Conservation (phyloP, 1,140 invertebrate genomes). For the Macrotrachela quadricornifera region DNA sequence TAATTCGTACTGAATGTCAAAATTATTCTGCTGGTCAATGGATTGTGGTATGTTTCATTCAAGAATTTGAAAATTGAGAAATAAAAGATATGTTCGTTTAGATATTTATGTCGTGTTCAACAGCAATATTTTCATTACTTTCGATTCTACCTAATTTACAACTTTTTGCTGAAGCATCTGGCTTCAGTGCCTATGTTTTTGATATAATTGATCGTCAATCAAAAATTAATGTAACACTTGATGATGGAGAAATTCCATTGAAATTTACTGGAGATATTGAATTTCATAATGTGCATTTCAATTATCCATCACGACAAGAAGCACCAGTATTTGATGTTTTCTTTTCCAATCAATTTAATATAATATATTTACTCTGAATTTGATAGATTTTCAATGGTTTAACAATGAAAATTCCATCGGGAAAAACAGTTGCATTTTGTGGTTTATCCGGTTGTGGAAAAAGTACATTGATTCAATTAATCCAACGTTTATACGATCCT, state of each 20-base stretch:
- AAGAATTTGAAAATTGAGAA: no score
- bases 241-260: conserved; percentile 11
- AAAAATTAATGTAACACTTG: conserved; percentile 44
- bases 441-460: conserved; percentile 32
- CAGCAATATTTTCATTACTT: conserved; percentile 53
- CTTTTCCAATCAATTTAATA: neutral
- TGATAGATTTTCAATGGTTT: conserved; percentile 53
- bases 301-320: conserved; percentile 24
- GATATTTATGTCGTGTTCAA: conserved; percentile 48
- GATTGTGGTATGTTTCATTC: conserved; percentile 11
- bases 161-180: conserved; percentile 1
- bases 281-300: conserved; percentile 27
- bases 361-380: conserved; percentile 20
- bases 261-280: conserved; percentile 20
- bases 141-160: conserved; percentile 44
- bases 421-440: conserved; percentile 65
- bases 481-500: neutral
- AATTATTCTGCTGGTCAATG: conserved; percentile 6
- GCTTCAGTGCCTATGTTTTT: neutral
- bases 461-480: neutral
- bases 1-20: neutral
- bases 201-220: conserved; percentile 16
- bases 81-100: no score
- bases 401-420: conserved; percentile 53
- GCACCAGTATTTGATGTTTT: neutral